Evolutionary conservation across 2,888 invertebrate species (phyloP).

Genomic region (Dexiosoma caninum): DNA sequence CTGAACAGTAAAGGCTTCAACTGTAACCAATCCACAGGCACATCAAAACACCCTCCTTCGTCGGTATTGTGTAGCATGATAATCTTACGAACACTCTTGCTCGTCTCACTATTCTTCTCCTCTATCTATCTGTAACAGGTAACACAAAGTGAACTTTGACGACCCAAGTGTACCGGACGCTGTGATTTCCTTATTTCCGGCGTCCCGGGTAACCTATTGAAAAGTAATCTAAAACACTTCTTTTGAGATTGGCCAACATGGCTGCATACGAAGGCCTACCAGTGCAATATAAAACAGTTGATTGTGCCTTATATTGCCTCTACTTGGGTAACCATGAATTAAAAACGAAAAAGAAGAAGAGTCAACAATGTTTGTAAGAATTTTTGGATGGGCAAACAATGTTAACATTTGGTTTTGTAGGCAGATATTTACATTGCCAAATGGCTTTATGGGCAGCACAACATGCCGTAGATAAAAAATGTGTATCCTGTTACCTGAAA

Average conservation of each 20-base stretch:
- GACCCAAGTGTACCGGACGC: too few species aligned
- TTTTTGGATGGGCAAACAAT: constrained; percentile 14
- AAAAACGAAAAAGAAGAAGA: neutral
- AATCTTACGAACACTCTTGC: too few species aligned
- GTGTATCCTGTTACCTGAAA: neutral
- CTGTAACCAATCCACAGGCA: too few species aligned
- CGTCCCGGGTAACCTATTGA: too few species aligned
- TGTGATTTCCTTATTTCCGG: too few species aligned
- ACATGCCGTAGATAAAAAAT: neutral
- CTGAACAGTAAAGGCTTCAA: too few species aligned
- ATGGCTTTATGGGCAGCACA: constrained; percentile 33
- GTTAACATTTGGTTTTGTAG: constrained; percentile 25
- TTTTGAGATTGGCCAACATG: neutral
- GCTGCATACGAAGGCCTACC: neutral
- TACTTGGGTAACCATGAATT: constrained; percentile 5
- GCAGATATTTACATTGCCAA: constrained; percentile 43
- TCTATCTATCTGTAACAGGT: too few species aligned
- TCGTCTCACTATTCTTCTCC: too few species aligned
- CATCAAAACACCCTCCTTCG: too few species aligned
- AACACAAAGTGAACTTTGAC: too few species aligned
- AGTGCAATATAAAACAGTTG: constrained; percentile 18
- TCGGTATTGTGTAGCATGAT: too few species aligned
- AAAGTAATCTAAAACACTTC: neutral
- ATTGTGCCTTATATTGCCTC: constrained; percentile 27
- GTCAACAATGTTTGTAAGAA: neutral